phyloP scores from a whole-genome alignment of 2,888 invertebrate genomes.

The Acleris laterana region DNA sequence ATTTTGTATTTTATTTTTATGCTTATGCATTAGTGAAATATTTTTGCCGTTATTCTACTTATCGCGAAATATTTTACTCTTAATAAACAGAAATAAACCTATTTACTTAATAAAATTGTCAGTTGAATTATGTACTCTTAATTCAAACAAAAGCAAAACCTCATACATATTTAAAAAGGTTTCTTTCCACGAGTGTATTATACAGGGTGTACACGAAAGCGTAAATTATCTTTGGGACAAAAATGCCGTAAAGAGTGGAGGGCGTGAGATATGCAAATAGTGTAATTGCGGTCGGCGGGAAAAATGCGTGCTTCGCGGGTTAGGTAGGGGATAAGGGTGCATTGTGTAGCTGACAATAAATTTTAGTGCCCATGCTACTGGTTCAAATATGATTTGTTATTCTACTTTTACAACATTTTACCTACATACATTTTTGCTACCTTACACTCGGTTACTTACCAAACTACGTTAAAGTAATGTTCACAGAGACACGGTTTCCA shows the following conservation, averaged over 20 bases:
- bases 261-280: slow-evolving; percentile 64
- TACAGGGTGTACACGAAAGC: slow-evolving; percentile 34
- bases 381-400: not conserved
- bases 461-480: too few species aligned
- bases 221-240: slow-evolving; percentile 45
- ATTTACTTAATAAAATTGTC: too few species aligned
- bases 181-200: slow-evolving; percentile 36
- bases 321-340: slow-evolving; percentile 27
- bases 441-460: too few species aligned
- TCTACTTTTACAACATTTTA: not conserved
- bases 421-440: too few species aligned
- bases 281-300: slow-evolving; percentile 56
- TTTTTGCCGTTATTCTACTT: too few species aligned
- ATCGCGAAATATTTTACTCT: too few species aligned
- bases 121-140: slow-evolving; percentile 13
- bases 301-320: slow-evolving; percentile 35
- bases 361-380: slow-evolving; percentile 20
- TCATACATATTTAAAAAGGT: slow-evolving; percentile 34
- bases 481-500: too few species aligned
- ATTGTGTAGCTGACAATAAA: slow-evolving; percentile 31
- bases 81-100: too few species aligned
- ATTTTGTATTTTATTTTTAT: too few species aligned
- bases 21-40: too few species aligned
- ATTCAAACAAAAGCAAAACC: slow-evolving; percentile 29
- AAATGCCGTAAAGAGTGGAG: slow-evolving; percentile 43